These are phyloP conservation scores for Erythrolamprus reginae DNA, from an alignment of 2,113 vertebrate genomes.

Conservation along the genomic window DNA sequence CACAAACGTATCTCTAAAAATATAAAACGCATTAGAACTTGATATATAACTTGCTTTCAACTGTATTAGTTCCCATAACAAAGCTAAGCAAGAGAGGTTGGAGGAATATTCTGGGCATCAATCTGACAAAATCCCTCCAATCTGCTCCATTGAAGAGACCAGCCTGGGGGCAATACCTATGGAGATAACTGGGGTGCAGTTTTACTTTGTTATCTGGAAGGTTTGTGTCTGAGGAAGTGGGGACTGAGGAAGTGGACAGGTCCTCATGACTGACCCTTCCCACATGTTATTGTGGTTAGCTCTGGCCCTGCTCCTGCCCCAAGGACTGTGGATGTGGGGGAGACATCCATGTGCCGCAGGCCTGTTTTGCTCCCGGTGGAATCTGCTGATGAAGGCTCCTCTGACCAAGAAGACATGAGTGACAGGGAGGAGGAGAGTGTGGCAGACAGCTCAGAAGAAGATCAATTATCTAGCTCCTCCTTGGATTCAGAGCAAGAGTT, in stretches of 20 bases:
- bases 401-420: too few relatives aligned
- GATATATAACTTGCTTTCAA: not conserved
- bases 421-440: too few relatives aligned
- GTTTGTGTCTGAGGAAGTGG: not conserved
- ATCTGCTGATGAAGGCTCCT: too few relatives aligned
- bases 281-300: too few relatives aligned
- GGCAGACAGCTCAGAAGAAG: too few relatives aligned
- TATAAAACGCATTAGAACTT: constrained; percentile 29
- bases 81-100: not conserved
- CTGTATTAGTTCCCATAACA: not conserved
- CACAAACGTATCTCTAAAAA: constrained; percentile 49
- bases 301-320: too few relatives aligned
- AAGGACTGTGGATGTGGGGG: too few relatives aligned
- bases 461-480: too few relatives aligned
- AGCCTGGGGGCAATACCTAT: not conserved
- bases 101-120: not conserved
- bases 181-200: not conserved
- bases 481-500: too few relatives aligned
- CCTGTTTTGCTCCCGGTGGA: too few relatives aligned
- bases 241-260: not conserved
- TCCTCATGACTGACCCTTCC: not conserved
- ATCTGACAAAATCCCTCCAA: not conserved
- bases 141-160: not conserved
- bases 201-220: not conserved
- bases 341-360: too few relatives aligned